Conservation (phyloP, 2,888 invertebrate genomes). For the Plagodis dolabraria region DNA sequence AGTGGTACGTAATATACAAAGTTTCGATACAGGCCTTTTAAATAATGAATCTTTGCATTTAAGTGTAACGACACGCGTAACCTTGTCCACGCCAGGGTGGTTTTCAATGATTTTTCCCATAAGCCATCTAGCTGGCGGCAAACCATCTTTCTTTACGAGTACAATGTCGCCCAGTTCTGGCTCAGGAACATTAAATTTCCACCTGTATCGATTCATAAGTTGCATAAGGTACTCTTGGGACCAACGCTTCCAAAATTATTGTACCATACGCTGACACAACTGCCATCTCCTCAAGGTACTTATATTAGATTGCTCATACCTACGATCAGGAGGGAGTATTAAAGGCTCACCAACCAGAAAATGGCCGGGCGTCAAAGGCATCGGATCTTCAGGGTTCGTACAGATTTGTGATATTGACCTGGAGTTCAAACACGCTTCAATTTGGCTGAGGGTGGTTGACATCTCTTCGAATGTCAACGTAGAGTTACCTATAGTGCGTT, state of each 20-base stretch:
- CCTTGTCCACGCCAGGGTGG: neutral
- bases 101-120: neutral
- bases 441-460: too few species aligned
- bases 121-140: neutral
- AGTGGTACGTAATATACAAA: neutral
- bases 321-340: neutral
- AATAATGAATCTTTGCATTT: neutral
- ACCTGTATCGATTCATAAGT: neutral
- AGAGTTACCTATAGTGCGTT: neutral
- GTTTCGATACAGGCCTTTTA: neutral
- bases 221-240: neutral
- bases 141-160: neutral
- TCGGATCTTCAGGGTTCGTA: neutral
- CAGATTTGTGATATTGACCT: neutral
- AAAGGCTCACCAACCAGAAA: neutral
- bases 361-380: too few species aligned
- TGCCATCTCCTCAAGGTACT: neutral
- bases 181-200: neutral
- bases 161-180: neutral
- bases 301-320: neutral
- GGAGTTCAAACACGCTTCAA: neutral
- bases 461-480: neutral
- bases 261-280: neutral
- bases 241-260: neutral
- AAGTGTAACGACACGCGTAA: neutral